Conservation (phyloP, 1,140 invertebrate genomes). For the Araneus ventricosus region DNA sequence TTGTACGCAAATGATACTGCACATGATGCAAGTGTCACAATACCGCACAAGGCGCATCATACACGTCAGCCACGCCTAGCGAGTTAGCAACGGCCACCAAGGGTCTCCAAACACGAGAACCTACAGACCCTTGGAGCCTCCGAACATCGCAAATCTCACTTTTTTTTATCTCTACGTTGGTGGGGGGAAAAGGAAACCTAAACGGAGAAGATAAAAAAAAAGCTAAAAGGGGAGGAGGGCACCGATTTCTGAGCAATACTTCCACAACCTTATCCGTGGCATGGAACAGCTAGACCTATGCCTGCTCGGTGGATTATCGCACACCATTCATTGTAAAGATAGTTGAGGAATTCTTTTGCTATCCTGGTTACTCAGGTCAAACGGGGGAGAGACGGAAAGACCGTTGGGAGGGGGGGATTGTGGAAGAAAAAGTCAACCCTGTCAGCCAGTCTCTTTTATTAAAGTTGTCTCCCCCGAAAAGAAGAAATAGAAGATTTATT, state of each 20-base stretch:
- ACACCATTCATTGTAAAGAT: constrained; percentile 52
- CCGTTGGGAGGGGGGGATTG: not conserved
- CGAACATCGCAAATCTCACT: constrained; percentile 16
- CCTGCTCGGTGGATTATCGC: constrained; percentile 33
- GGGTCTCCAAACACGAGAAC: no score
- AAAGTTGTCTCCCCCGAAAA: not conserved
- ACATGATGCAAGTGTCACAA: no score
- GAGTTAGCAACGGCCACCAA: no score
- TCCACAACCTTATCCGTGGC: not conserved
- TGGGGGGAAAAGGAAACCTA: constrained; percentile 16
- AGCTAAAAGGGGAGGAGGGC: not conserved
- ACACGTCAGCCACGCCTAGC: no score
- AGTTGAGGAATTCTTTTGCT: constrained; percentile 41
- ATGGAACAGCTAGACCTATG: not conserved
- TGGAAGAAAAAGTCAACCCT: not conserved
- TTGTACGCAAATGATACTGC: no score
- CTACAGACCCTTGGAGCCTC: not conserved
- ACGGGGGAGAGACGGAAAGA: not conserved
- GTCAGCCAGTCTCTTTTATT: constrained; percentile 20
- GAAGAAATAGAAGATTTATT: constrained; percentile 21
- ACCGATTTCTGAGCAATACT: constrained; percentile 5
- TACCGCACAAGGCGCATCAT: no score
- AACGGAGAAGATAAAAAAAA: not conserved
- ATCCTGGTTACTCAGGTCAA: constrained; percentile 18
- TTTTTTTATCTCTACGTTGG: constrained; percentile 44